Evolutionary conservation across 2,113 vertebrate genomes (phyloP).

Genomic region (Podarcis cretensis): DNA sequence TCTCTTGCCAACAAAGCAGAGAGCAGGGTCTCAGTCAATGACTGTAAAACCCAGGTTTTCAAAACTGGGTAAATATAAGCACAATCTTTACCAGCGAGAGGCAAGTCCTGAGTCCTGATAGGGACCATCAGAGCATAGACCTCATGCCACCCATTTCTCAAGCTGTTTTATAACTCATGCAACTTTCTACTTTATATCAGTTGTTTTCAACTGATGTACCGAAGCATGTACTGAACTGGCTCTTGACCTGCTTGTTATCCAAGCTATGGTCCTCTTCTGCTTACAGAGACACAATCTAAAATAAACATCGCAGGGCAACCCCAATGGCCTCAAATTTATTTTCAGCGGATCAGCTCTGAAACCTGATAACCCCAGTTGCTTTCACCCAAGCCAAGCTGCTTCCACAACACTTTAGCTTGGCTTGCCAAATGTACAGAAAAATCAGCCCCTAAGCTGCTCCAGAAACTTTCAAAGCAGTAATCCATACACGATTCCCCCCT

Average conservation of each 20-base stretch:
- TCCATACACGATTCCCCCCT: neutral
- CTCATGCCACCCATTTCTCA: constrained; percentile 25
- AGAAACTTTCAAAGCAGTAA: neutral
- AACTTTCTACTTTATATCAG: constrained; percentile 33
- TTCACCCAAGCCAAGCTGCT: neutral
- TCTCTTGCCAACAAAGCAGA: no score
- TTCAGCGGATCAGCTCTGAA: constrained; percentile 22
- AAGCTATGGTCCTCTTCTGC: neutral
- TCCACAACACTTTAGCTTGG: neutral
- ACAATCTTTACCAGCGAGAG: neutral
- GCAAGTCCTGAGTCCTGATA: neutral
- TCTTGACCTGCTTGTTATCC: constrained; percentile 5
- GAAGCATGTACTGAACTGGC: neutral
- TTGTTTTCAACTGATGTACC: constrained; percentile 1
- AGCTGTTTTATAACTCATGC: neutral
- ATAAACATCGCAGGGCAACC: constrained; percentile 21
- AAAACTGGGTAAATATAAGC: constrained; percentile 16
- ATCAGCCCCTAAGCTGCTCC: neutral
- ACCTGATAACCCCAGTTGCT: neutral
- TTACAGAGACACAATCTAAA: constrained; percentile 23
- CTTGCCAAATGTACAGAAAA: neutral
- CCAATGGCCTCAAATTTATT: constrained; percentile 20
- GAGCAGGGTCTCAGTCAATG: no score
- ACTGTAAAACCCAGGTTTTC: no score
- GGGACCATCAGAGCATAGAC: neutral